Evolutionary conservation across 2,888 invertebrate species (phyloP), one percentile per base, ranked within the genome.

Genomic region (Mycalesis mineus): DNA sequence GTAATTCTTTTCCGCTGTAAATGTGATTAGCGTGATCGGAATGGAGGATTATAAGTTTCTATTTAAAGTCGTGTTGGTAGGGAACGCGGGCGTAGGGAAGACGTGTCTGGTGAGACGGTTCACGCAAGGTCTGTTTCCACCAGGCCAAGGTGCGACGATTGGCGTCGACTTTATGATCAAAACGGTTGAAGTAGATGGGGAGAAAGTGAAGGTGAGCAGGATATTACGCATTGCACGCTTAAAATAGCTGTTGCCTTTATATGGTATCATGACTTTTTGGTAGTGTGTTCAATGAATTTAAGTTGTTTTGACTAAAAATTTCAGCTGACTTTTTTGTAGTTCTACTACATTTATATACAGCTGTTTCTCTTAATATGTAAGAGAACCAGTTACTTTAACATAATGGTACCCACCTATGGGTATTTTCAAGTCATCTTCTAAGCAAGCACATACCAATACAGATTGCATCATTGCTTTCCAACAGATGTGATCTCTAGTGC

Each of bases 141-240:
- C 98, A 33, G 98, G 98, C 11, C 98, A 99, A 90, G 98, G 98
- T 68, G 98, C 98, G 57, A 99, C 98, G 2, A 99, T 99, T 73
- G 98, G 98, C 57, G 98, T 99, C 28, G 99, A 99, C 91, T 99
- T 99, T 83, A 98, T 99, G 98, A 98, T 99, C 63, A 99, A 99
- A 91, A 98, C 98, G 54, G 97, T 99, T 7, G 98, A 98, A 91
- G 96, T 99, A 57, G 98, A 97, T 73, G 96, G 96, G 76, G 96
- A 97, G 86, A 96, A 96, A 93, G 95, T 97, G 71, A 97, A 97
- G 93, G 96, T 96, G 90, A 83, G 62, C 62, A 62, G 28, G 55
- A 55, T 61, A 61, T 61, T 61, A 58, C 55, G 58, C 58, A 53
- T 40, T 29, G 52, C 42, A 42, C 13, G 28, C 55, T 40, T 36